A percentile compares a stretch with the other conserved stretches of the same genome.
These are phyloP conservation scores for Ceratosolen solmsi DNA, from an alignment of 1,140 invertebrate species.

Conservation along the genomic window DNA sequence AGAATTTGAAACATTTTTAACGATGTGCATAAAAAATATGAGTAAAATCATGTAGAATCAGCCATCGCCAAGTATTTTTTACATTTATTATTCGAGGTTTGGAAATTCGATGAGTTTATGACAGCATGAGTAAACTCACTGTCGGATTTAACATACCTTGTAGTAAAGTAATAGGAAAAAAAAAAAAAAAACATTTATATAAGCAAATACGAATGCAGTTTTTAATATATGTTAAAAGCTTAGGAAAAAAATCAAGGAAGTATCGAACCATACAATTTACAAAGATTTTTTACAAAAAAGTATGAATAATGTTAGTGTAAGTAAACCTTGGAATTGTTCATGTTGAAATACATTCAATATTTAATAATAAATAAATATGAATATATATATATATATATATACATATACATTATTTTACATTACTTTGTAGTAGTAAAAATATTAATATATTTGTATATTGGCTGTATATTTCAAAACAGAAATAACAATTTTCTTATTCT, in stretches of 20 bases:
- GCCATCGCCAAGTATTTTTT: no score
- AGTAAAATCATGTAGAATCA: no score
- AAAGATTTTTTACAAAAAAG: background rate
- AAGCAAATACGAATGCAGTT: background rate
- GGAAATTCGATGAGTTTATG: conserved; percentile 37
- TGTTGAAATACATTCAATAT: background rate
- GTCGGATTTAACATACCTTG: background rate
- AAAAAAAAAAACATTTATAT: background rate
- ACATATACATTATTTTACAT: no score
- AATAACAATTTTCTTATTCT: no score
- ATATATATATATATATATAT: no score
- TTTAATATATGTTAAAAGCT: background rate
- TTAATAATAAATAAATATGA: no score
- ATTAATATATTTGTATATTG: no score
- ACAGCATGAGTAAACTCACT: background rate
- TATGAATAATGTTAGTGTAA: background rate
- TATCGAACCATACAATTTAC: background rate
- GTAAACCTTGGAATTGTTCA: background rate
- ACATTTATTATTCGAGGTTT: conserved; percentile 25
- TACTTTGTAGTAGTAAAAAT: no score
- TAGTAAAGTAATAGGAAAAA: no score
- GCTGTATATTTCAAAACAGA: no score
- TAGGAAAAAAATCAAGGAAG: background rate
- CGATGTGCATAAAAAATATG: conserved; percentile 1
- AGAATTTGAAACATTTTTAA: background rate